Evolutionary conservation across 2,888 invertebrate species (phyloP), one percentile per base, ranked within the genome.

Genomic region (Adela reaumurella): DNA sequence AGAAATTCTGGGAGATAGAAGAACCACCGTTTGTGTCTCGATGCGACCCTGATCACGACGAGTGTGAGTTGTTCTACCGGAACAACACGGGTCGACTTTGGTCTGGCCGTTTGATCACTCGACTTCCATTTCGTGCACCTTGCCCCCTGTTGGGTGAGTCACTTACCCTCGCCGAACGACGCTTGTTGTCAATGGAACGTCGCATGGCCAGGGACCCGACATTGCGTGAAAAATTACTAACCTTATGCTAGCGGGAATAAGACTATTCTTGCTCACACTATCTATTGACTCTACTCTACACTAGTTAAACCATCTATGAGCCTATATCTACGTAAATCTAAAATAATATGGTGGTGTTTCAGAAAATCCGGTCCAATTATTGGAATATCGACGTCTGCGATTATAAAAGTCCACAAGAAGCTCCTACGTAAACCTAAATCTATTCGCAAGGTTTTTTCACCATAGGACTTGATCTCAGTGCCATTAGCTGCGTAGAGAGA

Each of bases 301-400:
- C 28, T 17, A 14, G 52, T 52, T n/a, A 43, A 14, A 11, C 28
- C 8, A 29, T 52, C 50, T 3, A 50, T 46, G 14, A 48, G 43
- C 41, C 46, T 42, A n/a, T 43, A 2, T 14, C 19, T n/a, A 17
- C 20, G 2, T 19, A 52, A 43, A 46, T 55, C 50, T 11, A 53
- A 51, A 14, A 51, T 8, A 6, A 54, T 16, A 17, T 49, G 29
- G 46, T 52, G 20, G 4, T 24, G 11, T 2, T n/a, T 44, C 43
- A 54, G 47, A 20, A 54, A 54, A 41, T 53, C 52, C 11, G 54
- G 52, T 1, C 53, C 54, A 8, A 53, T 45, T 2, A 54, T 54
- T 2, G 52, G 53, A 16, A 51, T 49, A n/a, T 29, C 43, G 3
- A 54, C 51, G 17, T 52, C 42, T 1, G 48, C 48, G 3, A 55